Evolutionary conservation across 2,888 invertebrate species (phyloP).

Genomic region (Pandemis corylana): DNA sequence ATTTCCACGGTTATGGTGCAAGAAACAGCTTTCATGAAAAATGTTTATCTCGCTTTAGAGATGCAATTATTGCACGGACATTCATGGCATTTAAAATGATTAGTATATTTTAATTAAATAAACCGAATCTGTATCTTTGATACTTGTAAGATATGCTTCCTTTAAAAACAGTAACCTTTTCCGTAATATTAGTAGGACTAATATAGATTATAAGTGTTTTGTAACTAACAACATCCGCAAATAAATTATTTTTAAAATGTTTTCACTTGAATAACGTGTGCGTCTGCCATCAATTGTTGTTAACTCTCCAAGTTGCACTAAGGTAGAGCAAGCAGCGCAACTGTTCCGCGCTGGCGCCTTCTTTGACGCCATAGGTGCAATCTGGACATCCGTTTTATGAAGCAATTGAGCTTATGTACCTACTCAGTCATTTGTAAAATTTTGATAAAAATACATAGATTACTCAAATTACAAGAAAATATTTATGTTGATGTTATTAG

Average conservation of each 20-base stretch:
- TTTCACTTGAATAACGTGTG: slow-evolving; percentile 16
- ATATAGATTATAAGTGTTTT: too few relatives aligned
- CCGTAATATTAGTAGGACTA: too few relatives aligned
- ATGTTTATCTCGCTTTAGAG: neutral
- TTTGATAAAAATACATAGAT: too few relatives aligned
- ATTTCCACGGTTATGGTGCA: neutral
- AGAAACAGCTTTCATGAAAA: neutral
- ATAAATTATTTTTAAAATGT: neutral
- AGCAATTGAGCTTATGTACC: slow-evolving; percentile 45
- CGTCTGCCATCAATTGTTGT: slow-evolving; percentile 54
- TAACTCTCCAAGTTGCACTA: slow-evolving; percentile 55
- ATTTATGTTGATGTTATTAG: too few relatives aligned
- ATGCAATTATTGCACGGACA: neutral
- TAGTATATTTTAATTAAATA: too few relatives aligned
- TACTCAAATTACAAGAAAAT: too few relatives aligned
- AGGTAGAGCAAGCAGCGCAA: slow-evolving; percentile 55
- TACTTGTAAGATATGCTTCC: too few relatives aligned
- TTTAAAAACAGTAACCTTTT: too few relatives aligned
- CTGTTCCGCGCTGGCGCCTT: slow-evolving; percentile 71
- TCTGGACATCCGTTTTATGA: slow-evolving; percentile 68
- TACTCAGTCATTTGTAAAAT: neutral
- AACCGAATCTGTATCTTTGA: too few relatives aligned
- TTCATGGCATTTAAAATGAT: too few relatives aligned
- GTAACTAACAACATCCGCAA: too few relatives aligned
- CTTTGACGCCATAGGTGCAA: slow-evolving; percentile 65